phyloP scores from a whole-genome alignment of 2,888 invertebrate species.

The Drosophila greeni region DNA sequence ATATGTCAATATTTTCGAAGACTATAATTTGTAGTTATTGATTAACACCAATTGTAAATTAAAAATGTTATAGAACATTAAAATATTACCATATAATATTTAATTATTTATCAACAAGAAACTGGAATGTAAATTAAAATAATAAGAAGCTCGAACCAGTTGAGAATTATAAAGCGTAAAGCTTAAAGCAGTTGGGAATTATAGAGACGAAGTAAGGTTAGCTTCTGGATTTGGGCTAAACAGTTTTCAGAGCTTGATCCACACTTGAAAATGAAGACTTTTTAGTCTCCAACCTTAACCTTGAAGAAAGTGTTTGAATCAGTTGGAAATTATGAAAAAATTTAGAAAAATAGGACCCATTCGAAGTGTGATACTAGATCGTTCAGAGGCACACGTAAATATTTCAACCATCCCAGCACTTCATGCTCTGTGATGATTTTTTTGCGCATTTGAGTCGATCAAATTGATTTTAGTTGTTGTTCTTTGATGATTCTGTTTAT shows the following conservation, averaged over 20 bases:
- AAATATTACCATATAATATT: not conserved
- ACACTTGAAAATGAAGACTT: no score
- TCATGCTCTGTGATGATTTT: slow-evolving; percentile 32
- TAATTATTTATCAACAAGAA: not conserved
- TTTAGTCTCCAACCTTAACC: not conserved
- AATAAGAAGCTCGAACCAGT: not conserved
- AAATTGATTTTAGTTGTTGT: slow-evolving; percentile 63
- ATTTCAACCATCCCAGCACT: not conserved
- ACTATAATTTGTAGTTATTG: not conserved
- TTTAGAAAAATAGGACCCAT: no score
- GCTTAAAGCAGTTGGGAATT: no score
- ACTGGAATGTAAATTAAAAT: not conserved
- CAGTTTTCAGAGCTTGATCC: no score
- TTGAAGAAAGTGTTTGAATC: not conserved
- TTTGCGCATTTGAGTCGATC: slow-evolving; percentile 55
- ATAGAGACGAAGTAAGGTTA: not conserved
- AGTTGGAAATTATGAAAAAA: not conserved
- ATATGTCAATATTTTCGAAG: not conserved
- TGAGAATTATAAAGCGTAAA: not conserved
- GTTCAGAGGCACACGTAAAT: not conserved
- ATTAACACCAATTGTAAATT: not conserved
- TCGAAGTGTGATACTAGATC: not conserved
- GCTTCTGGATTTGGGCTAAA: no score
- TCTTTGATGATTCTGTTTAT: slow-evolving; percentile 63
- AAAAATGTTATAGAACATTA: not conserved